Evolutionary conservation across 2,797 vertebrate species (phyloP), one percentile per base, ranked within the genome.

Genomic region (Notamacropus eugenii): DNA sequence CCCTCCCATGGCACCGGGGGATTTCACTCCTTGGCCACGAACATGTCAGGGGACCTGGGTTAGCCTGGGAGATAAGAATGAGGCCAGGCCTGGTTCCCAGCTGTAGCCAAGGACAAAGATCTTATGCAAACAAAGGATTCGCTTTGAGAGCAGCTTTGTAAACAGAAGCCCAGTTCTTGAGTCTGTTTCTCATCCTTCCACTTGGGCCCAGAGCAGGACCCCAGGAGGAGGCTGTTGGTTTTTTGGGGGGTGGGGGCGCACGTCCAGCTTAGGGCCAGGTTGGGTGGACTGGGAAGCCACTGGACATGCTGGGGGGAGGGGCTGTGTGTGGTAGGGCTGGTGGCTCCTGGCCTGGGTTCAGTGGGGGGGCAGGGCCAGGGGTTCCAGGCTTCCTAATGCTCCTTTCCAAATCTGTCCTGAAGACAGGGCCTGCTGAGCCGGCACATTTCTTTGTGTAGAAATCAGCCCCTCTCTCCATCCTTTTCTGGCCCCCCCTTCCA

Each of bases 381-480:
- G 54, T 12, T 9, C 54, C 14, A 1, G 16, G 67, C 46, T 54
- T 54, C 29, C 12, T 31, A 11, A 28, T 54, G 50, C 27, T 90
- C 4, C 11, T 52, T 54, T 90, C 50, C 54, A 90, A 19, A 90
- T 90, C 50, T 54, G 54, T 11, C 50, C 87, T 27, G 19, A 52
- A 50, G 22, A 40, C 27, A 52, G 27, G 82, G 50, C n/a, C 46
- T 52, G 97, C 97, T 98, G 97, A 98, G 97, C 93, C 82, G 97
- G 98, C 98, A 96, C 97, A 98, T 98, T 96, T 96, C 93, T 98
- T 57, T 96, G 96, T 96, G 91, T 94, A 95, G 95, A 95, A 92
- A 97, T 98, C 98, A 97, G 96, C 97, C 96, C 97, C 93, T 95
- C 94, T 92, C 31, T 54, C 93, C 90, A 54, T 93, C 94, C 74